A percentile compares a stretch with the other conserved stretches of the same genome.
These are phyloP conservation scores for Hyaena hyaena DNA, from an alignment of 2,113 vertebrate genomes.

Conservation along the genomic window DNA sequence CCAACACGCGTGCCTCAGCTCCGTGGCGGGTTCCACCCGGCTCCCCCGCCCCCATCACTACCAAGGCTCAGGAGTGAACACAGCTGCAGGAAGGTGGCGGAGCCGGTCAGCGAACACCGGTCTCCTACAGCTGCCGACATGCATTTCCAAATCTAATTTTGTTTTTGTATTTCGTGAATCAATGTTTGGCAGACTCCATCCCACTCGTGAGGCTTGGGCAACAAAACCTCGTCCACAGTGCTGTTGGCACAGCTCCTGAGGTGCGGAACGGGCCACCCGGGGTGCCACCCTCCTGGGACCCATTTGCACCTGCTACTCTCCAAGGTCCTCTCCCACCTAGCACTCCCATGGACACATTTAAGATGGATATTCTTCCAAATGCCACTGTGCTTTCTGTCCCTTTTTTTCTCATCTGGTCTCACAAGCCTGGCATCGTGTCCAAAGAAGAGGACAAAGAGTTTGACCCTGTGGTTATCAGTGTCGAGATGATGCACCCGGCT, in stretches of 20 bases:
- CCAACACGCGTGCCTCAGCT: neutral
- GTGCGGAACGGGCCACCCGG: neutral
- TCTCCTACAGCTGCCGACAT: accelerated
- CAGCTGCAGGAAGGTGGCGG: neutral
- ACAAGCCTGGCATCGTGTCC: neutral
- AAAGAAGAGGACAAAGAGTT: neutral
- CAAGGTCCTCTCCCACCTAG: neutral
- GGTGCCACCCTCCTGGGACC: neutral
- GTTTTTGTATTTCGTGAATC: neutral
- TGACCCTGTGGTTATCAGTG: accelerated
- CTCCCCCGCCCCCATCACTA: neutral
- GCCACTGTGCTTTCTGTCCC: neutral
- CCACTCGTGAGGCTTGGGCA: neutral
- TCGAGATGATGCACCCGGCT: no score
- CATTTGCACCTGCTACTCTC: accelerated
- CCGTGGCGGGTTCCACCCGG: neutral
- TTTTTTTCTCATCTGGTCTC: neutral
- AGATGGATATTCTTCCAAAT: neutral
- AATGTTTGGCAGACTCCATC: neutral
- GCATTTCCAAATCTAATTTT: neutral
- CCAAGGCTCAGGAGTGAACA: neutral
- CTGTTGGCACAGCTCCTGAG: neutral
- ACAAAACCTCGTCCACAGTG: neutral
- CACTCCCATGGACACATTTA: no score
- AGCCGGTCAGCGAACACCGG: accelerated